phyloP scores from a whole-genome alignment of 2,113 vertebrate genomes.

The Burhinus oedicnemus region DNA sequence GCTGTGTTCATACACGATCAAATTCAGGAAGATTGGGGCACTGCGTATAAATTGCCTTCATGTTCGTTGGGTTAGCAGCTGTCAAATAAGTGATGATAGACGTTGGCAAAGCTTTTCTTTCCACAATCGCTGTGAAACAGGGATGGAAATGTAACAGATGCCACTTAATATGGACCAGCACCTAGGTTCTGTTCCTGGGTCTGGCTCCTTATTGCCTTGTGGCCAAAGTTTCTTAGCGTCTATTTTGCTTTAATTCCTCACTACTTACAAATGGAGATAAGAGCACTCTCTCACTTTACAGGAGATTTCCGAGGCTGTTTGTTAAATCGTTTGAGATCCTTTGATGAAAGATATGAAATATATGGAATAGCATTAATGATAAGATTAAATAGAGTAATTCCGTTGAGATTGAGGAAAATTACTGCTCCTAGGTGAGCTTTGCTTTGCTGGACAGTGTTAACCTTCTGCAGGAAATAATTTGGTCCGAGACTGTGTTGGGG shows the following conservation, averaged over 20 bases:
- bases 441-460: background rate
- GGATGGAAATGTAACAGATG: constrained; percentile 66
- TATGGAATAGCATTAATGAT: background rate
- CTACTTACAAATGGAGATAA: background rate
- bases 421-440: background rate
- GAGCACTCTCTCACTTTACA: background rate
- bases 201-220: background rate
- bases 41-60: constrained; percentile 21
- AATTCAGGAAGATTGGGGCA: constrained; percentile 38
- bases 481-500: background rate
- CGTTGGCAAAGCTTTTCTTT: constrained; percentile 27
- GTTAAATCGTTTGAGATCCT: background rate
- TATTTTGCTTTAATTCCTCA: background rate
- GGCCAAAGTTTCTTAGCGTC: constrained; percentile 22
- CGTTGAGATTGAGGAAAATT: background rate
- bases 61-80: constrained; percentile 59
- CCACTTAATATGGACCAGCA: constrained; percentile 60
- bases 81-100: constrained; percentile 68
- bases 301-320: background rate
- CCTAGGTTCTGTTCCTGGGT: constrained; percentile 21
- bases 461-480: constrained; percentile 10
- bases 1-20: constrained; percentile 38
- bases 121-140: constrained; percentile 24
- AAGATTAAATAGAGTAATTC: background rate
- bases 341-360: background rate